Base-by-base conservation (phyloP, 2,888 invertebrate genomes). In the Corythucha ciliata region DNA sequence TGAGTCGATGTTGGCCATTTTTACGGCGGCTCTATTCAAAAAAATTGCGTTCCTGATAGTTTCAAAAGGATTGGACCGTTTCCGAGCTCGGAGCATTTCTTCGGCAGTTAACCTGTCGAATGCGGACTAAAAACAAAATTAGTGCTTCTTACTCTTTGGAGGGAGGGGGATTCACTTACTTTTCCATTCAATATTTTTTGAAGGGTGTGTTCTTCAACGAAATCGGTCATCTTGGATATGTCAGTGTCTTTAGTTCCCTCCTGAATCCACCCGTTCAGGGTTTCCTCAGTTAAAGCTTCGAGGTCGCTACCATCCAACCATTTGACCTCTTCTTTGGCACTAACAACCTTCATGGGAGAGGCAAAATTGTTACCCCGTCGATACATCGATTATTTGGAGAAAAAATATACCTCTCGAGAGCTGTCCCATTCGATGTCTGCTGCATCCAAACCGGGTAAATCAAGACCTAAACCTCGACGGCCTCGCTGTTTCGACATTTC, bases 1-100 rank as follows among this genome's bases (percentile, higher is more conserved):
- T 48, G 83, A 82, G 70, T 98, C 96, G 65, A 98, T 85, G 65
- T 97, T 96, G 0, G 96, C 97, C 87, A 97, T 94, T 72, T 98
- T 98, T 62, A 97, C 82, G 2, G 96, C 96, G 0, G 88, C 88
- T 59, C 96, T 75, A 66, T 96, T 97, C 56, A 90, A 76, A 67
- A 97, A 98, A 66, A 96, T 84, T 0, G 79, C 86, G 24, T 83
- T 80, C 25, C 84, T 79, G 51, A 97, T 86, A 0, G 86, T 87
- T 72, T 98, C 97, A 67, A 86, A 98, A 0, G 94, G 92, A 72
- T 98, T 97, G 18, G 88, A 84, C 54, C 86, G 75, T 1, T 82
- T 79, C 49, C 93, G 74, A 0, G 94, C 91, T 58, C 80, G 75
- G 46, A 82, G 74, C 69, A 91, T 73, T 62, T 91, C 89, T 58